Evolutionary conservation across 2,888 invertebrate genomes (phyloP), one percentile per base, ranked within the genome.

Genomic region (Melipona beecheii): DNA sequence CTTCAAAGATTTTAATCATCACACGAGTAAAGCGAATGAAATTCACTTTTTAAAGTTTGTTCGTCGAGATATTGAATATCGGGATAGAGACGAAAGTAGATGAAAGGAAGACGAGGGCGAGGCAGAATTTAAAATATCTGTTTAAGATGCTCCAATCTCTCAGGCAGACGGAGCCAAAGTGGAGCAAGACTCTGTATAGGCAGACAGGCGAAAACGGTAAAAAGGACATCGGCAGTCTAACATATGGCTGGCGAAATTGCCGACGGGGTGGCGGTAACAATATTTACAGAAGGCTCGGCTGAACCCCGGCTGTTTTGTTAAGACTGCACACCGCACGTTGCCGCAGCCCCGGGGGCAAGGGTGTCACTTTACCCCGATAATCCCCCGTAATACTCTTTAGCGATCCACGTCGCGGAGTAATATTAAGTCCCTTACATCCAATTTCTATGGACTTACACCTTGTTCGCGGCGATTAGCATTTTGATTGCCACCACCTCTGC

Each of bases 171-270:
- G 58, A 69, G 62, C 49, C 43, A 70, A 73, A 78, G 62, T 54
- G 58, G 64, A 81, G 54, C 54, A 58, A 73, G 11, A 9, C 60
- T 43, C 50, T 36, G 24, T 68, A 17, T 49, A 65, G 64, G 31
- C 27, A 62, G 77, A 66, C 54, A 54, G 27, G 69, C 80, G 83
- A 78, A 83, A 78, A 83, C 86, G 86, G 82, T 83, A 89, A 93
- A 93, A 93, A 92, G 91, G 87, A 89, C 91, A 92, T 87, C 91
- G 86, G 80, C 75, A 78, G 84, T 70, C 87, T 91, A 92, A 92
- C 94, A 94, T 94, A 94, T 94, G 94, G 94, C 92, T 79, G 80
- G 83, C 90, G 85, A 93, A 94, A 94, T 94, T 94, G 94, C 93
- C 90, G 90, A 89, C 91, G 90, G 93, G 93, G 91, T 89, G 91